phyloP scores from a whole-genome alignment of 2,797 vertebrate genomes.

The Amphiprion clarkii region DNA sequence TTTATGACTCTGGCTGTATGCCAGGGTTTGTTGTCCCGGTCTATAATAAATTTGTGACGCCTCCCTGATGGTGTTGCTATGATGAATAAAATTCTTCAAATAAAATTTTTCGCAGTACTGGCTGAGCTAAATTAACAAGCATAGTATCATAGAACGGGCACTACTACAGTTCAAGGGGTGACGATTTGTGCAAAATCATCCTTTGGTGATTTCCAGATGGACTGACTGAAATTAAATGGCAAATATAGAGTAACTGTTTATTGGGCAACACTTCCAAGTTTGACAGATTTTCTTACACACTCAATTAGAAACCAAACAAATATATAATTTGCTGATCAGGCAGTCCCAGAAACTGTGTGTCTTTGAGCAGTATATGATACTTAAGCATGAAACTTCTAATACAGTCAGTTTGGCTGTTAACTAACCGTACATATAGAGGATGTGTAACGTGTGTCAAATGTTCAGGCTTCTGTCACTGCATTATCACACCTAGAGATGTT shows the following conservation, averaged over 20 bases:
- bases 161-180: not conserved
- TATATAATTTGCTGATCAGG: too few relatives aligned
- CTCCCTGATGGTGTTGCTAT: not conserved
- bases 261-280: not conserved
- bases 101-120: not conserved
- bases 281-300: conserved; percentile 17
- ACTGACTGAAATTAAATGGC: conserved; percentile 17
- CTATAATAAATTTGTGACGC: not conserved
- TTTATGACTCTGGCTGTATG: not conserved
- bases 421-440: too few relatives aligned
- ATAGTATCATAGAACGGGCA: not conserved
- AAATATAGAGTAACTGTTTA: not conserved
- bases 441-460: too few relatives aligned
- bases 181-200: too few relatives aligned
- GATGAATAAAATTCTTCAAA: too few relatives aligned
- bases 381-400: too few relatives aligned
- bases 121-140: conserved; percentile 10
- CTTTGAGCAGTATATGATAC: too few relatives aligned
- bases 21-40: not conserved
- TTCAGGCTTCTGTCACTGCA: too few relatives aligned
- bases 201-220: conserved; percentile 36
- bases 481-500: too few relatives aligned
- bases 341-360: too few relatives aligned
- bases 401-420: too few relatives aligned
- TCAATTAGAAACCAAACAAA: not conserved